A percentile compares a stretch with the other conserved stretches of the same genome.
Evolutionary conservation across 2,888 invertebrate genomes (phyloP).

Genomic region (Leucophora obtusa): DNA sequence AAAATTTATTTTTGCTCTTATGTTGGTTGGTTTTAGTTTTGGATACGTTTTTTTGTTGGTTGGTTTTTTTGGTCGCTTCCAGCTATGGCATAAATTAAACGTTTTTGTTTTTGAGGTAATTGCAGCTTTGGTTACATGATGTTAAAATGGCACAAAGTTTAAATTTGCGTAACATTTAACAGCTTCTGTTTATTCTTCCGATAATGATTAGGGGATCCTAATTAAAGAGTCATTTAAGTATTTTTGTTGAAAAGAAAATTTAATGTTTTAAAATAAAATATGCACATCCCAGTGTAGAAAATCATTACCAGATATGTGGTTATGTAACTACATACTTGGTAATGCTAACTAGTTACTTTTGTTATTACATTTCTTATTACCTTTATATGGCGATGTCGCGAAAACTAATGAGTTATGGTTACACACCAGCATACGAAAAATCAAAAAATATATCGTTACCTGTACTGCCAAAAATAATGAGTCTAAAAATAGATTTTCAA

Average conservation of each 20-base stretch:
- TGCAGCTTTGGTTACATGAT: conserved; percentile 59
- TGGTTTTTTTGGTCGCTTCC: conserved; percentile 28
- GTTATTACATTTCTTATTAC: too few species aligned
- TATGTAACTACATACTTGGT: too few species aligned
- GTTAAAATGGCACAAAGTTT: conserved; percentile 62
- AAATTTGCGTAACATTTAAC: conserved; percentile 65
- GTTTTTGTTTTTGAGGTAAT: conserved; percentile 55
- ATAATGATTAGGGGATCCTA: conserved; percentile 55
- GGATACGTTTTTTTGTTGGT: not conserved
- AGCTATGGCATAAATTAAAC: conserved; percentile 65
- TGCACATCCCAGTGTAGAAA: too few species aligned
- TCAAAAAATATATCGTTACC: too few species aligned
- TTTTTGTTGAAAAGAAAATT: not conserved
- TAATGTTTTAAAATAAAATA: not conserved
- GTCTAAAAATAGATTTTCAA: too few species aligned
- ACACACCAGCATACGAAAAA: too few species aligned
- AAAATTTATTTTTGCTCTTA: conserved; percentile 17
- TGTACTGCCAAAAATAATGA: too few species aligned
- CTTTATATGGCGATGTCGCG: too few species aligned
- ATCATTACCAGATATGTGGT: too few species aligned
- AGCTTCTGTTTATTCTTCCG: conserved; percentile 63
- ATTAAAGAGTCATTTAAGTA: conserved; percentile 56
- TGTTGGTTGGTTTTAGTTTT: conserved; percentile 48
- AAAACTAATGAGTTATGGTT: too few species aligned
- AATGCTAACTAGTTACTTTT: too few species aligned